Evolutionary conservation across 2,888 invertebrate species (phyloP).

Genomic region (Melitaea athalia): DNA sequence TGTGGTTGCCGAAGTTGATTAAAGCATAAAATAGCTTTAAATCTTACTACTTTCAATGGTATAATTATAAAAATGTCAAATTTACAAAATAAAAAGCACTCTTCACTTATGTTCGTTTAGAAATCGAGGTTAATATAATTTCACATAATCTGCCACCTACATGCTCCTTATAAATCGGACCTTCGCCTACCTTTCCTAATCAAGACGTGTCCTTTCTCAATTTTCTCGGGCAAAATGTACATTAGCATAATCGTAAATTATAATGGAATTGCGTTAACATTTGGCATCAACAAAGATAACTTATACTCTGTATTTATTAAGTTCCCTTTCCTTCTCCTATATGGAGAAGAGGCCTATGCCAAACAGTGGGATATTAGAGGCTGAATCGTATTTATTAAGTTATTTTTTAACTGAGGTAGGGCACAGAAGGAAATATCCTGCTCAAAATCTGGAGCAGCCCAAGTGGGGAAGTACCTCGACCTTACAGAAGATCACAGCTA

Average conservation of each 20-base stretch:
- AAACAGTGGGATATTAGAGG: too few species aligned
- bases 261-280: slow-evolving; percentile 14
- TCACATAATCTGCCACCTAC: slow-evolving; percentile 58
- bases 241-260: slow-evolving; percentile 20
- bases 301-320: too few species aligned
- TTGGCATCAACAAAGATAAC: neutral
- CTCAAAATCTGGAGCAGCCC: too few species aligned
- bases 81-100: neutral
- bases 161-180: slow-evolving; percentile 47
- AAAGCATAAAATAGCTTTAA: too few species aligned
- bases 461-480: too few species aligned
- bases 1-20: too few species aligned
- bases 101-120: slow-evolving; percentile 42
- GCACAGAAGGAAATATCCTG: too few species aligned
- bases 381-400: too few species aligned
- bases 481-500: too few species aligned
- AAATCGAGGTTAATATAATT: slow-evolving; percentile 61
- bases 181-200: slow-evolving; percentile 27
- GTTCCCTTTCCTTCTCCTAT: too few species aligned
- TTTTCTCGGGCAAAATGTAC: slow-evolving; percentile 12
- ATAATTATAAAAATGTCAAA: neutral
- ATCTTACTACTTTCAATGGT: neutral
- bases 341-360: too few species aligned
- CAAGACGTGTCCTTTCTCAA: slow-evolving; percentile 20
- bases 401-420: too few species aligned